phyloP scores from a whole-genome alignment of 2,797 vertebrate species.

The Eidolon dupreanum region DNA sequence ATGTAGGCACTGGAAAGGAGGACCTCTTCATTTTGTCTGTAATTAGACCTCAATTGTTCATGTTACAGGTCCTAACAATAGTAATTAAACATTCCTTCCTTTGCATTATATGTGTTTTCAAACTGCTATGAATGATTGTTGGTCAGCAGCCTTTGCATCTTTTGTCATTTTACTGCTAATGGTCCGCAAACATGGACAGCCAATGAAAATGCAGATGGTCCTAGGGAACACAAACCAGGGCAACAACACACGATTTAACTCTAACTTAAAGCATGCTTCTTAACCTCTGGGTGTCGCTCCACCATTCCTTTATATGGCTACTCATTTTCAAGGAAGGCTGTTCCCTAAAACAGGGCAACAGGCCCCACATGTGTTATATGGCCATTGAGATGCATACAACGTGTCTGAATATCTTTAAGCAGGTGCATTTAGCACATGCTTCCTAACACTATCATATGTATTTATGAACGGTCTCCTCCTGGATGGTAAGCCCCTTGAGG shows the following conservation, averaged over 20 bases:
- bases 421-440: neutral
- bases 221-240: conserved; percentile 35
- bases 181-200: conserved; percentile 12
- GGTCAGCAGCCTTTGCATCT: conserved; percentile 38
- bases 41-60: conserved; percentile 39
- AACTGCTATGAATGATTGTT: conserved; percentile 49
- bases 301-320: conserved; percentile 7
- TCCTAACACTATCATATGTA: neutral
- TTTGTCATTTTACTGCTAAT: conserved; percentile 56
- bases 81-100: conserved; percentile 35
- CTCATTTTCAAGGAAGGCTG: neutral
- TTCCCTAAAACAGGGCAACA: neutral
- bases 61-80: neutral
- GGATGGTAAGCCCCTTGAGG: conserved; percentile 63
- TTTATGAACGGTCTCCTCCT: neutral
- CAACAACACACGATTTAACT: conserved; percentile 51
- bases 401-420: neutral
- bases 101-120: conserved; percentile 6
- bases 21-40: conserved; percentile 19
- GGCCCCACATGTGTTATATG: rapidly evolving
- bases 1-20: neutral
- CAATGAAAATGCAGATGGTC: conserved; percentile 41
- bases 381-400: neutral
- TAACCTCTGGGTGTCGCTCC: conserved; percentile 33
- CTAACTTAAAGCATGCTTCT: conserved; percentile 31